These are phyloP conservation scores for Rana temporaria DNA, from an alignment of 2,113 vertebrate species.

Conservation along the genomic window DNA sequence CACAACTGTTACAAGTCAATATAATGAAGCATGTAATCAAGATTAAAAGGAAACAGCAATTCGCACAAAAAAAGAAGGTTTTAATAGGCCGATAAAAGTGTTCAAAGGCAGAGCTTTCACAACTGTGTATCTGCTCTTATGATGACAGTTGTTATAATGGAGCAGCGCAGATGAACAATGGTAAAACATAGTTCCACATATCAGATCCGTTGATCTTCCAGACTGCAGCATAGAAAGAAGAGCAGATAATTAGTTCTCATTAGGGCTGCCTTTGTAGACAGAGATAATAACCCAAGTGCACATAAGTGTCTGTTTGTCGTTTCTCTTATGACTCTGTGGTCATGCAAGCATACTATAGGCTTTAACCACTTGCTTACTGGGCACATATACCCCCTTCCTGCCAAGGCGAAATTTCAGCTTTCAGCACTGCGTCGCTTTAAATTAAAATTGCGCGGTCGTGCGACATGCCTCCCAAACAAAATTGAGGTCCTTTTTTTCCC, in stretches of 20 bases:
- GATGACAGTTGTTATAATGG: slow-evolving; percentile 42
- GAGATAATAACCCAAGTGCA: slow-evolving; percentile 52
- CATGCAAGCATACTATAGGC: slow-evolving; percentile 37
- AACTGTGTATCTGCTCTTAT: slow-evolving; percentile 25
- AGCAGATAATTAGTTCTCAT: slow-evolving; percentile 57
- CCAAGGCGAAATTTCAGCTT: too few relatives aligned
- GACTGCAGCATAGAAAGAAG: slow-evolving; percentile 46
- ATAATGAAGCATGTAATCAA: slow-evolving; percentile 32
- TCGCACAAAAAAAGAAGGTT: slow-evolving; percentile 36
- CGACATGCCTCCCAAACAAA: too few relatives aligned
- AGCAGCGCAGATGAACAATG: slow-evolving; percentile 47
- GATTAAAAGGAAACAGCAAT: slow-evolving; percentile 39
- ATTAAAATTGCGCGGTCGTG: too few relatives aligned
- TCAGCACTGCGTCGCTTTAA: too few relatives aligned
- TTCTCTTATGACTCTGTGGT: slow-evolving; percentile 46
- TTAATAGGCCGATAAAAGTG: slow-evolving; percentile 28
- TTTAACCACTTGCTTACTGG: too few relatives aligned
- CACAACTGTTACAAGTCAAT: slow-evolving; percentile 15
- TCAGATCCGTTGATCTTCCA: slow-evolving; percentile 49
- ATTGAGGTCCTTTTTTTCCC: too few relatives aligned
- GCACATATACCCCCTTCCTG: too few relatives aligned
- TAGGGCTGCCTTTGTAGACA: slow-evolving; percentile 52
- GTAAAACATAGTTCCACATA: slow-evolving; percentile 39
- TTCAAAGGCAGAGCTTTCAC: slow-evolving; percentile 36
- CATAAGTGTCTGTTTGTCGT: slow-evolving; percentile 47